Base-by-base conservation (phyloP, 2,888 invertebrate species). In the Pachliopta kotzebuea region DNA sequence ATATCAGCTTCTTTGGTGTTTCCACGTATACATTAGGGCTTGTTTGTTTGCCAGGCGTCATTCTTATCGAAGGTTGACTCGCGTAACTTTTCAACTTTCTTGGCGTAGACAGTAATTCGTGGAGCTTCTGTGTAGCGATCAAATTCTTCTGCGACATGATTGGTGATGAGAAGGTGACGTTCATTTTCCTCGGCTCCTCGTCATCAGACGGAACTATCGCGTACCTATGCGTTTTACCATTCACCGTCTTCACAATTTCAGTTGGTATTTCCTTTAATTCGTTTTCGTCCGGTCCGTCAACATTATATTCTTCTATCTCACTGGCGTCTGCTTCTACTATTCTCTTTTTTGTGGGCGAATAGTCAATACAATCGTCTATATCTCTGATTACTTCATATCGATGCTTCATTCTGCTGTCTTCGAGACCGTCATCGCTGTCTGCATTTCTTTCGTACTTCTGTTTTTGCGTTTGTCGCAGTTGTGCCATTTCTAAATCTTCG, bases 71-170 rank as follows among this genome's bases (percentile, higher is more conserved):
- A 0, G 93, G 92, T 56, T 93, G 93, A 57, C 92, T 92, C 0
- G 86, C 87, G 49, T 89, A 90, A 60, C 91, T 81, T 73, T 92
- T 83, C 69, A 93, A 62, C 74, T 95, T 96, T 26, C 94, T 90
- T 0, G 96, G 96, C 0, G 96, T 96, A 1, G 95, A 94, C 0
- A 96, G 77, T 4, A 96, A 78, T 73, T 96, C 96, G 79, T 96
- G 96, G 0, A 96, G 83, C 74, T 95, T 96, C 74, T 95, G 95
- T 0, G 96, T 96, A 0, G 96, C 96, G 24, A 93, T 93, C 0
- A 95, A 84, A 79, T 95, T 95, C 73, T 93, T 93, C 59, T 93
- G 82, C 1, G 93, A 92, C 81, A 93, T 93, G 26, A 83, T 81
- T 0, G 86, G 86, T 0, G 78, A 87, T 55, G 84, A 85, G 72